Conservation (phyloP, 2,113 vertebrate genomes). For the Phodopus roborovskii region DNA sequence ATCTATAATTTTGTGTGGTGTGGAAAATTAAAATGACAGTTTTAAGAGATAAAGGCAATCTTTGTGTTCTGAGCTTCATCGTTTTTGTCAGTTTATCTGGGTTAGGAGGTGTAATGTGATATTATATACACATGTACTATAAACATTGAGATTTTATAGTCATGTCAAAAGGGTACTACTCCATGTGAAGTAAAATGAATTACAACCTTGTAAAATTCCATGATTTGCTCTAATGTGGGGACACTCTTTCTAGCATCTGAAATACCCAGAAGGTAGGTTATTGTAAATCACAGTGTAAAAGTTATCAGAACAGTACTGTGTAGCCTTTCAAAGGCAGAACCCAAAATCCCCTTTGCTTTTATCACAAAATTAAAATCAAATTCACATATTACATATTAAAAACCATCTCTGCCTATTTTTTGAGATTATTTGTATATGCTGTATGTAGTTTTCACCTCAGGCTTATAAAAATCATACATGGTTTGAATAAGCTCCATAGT, state of each 20-base stretch:
- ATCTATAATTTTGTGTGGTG: constrained; percentile 73
- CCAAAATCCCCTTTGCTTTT: constrained; percentile 79
- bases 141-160: constrained; percentile 86
- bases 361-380: constrained; percentile 80
- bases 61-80: constrained; percentile 83
- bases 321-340: constrained; percentile 71
- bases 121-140: constrained; percentile 84
- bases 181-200: constrained; percentile 85
- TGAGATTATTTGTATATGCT: constrained; percentile 41
- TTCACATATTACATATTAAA: constrained; percentile 79
- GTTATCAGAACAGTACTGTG: constrained; percentile 78
- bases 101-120: constrained; percentile 86
- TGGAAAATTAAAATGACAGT: constrained; percentile 87
- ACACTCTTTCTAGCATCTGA: constrained; percentile 57
- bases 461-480: not conserved
- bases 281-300: constrained; percentile 78
- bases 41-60: constrained; percentile 87
- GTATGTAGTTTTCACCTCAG: constrained; percentile 39
- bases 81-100: constrained; percentile 83
- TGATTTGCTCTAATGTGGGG: constrained; percentile 78
- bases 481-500: constrained; percentile 22
- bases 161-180: constrained; percentile 82
- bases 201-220: constrained; percentile 83
- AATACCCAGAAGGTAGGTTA: constrained; percentile 69
- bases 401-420: constrained; percentile 75